These are phyloP conservation scores for Musca vetustissima DNA, from an alignment of 1,140 invertebrate species.

Conservation along the genomic window DNA sequence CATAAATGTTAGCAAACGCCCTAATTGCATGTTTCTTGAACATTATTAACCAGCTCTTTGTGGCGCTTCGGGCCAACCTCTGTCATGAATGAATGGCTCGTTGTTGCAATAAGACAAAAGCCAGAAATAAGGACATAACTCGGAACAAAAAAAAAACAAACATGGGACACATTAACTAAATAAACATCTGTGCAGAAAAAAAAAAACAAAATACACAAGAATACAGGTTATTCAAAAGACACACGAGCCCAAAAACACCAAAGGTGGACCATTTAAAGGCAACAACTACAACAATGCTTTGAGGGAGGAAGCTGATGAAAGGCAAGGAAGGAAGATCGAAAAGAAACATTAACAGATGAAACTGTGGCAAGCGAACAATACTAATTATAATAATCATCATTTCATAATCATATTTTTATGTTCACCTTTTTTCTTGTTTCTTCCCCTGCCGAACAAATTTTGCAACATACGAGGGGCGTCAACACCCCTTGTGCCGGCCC, in stretches of 20 bases:
- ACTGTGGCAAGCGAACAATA: slow-evolving; percentile 39
- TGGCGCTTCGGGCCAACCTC: slow-evolving; percentile 4
- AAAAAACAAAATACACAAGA: background rate
- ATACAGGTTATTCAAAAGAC: background rate
- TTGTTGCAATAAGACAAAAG: too few species aligned
- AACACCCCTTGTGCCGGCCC: background rate
- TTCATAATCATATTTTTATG: slow-evolving; percentile 40
- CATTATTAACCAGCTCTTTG: slow-evolving; percentile 15
- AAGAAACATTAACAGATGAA: slow-evolving; percentile 10
- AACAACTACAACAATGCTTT: background rate
- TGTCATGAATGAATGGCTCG: too few species aligned
- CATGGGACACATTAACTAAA: slow-evolving; percentile 29
- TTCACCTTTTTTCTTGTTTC: background rate
- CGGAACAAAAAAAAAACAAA: too few species aligned
- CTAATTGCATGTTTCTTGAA: too few species aligned
- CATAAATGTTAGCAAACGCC: too few species aligned
- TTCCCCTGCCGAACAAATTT: too few species aligned
- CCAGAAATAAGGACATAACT: too few species aligned
- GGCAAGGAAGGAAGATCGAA: too few species aligned
- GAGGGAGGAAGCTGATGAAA: too few species aligned
- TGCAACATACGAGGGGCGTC: background rate
- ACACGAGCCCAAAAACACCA: background rate
- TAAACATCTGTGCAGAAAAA: slow-evolving; percentile 47
- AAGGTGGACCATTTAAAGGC: background rate
- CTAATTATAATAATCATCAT: slow-evolving; percentile 48